These are phyloP conservation scores for Drosophila malerkotliana DNA, from an alignment of 1,140 invertebrate species.

Conservation along the genomic window DNA sequence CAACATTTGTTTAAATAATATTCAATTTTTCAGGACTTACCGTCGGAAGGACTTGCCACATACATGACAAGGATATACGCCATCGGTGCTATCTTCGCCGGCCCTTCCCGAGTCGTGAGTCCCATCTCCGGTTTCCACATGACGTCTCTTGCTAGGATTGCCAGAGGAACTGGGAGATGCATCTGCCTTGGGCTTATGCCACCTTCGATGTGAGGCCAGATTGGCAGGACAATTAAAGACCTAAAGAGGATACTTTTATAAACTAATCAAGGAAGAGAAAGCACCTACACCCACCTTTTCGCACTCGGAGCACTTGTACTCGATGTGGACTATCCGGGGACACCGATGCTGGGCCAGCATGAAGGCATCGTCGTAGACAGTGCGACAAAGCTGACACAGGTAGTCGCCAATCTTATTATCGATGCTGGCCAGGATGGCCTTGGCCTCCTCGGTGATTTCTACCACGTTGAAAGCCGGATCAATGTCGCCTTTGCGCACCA, in stretches of 20 bases:
- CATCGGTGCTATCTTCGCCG: conserved; percentile 63
- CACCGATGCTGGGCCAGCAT: conserved; percentile 98
- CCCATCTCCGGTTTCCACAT: conserved; percentile 53
- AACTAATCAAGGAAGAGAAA: conserved; percentile 53
- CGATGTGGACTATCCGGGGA: conserved; percentile 98
- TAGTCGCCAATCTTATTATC: conserved; percentile 98
- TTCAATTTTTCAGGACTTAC: conserved; percentile 33
- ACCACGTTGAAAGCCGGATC: conserved; percentile 98
- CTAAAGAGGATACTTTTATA: conserved; percentile 11
- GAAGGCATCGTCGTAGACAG: conserved; percentile 97
- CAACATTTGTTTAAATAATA: neutral
- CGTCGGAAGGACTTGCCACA: conserved; percentile 93
- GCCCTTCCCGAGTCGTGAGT: conserved; percentile 46
- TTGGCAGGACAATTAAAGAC: conserved; percentile 99
- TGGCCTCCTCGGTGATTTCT: conserved; percentile 97
- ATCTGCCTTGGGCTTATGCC: conserved; percentile 93
- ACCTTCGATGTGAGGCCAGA: conserved; percentile 97
- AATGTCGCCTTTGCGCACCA: conserved; percentile 95
- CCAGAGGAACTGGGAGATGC: neutral
- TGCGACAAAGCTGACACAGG: conserved; percentile 96
- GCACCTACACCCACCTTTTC: conserved; percentile 88
- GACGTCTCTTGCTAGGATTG: conserved; percentile 54
- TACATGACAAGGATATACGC: conserved; percentile 89
- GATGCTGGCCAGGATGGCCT: conserved; percentile 96
- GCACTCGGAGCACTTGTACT: conserved; percentile 99